Evolutionary conservation across 37 sponge, comb jelly and placozoan species (phyloP), one percentile per base, ranked within the genome.

Genomic region (Mnemiopsis leidyi): DNA sequence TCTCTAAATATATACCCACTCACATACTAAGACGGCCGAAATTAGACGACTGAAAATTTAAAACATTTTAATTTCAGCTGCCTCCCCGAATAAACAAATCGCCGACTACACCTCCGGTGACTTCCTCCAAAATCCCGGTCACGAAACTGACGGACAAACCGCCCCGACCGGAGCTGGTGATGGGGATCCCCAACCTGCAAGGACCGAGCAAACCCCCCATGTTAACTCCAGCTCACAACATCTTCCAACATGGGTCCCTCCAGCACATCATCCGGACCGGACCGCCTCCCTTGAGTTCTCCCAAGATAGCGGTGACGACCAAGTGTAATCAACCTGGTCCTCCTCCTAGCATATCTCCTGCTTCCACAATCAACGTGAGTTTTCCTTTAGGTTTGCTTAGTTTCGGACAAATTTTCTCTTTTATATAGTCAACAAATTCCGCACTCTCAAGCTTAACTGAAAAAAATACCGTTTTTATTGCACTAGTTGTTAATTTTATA

Each of bases 171-270:
- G 90, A 85, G 90, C 90, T 85, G n/a, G 90, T 85, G 1, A 85
- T 85, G 90, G 90, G 90, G 39, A 85, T 85, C 35, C 90, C 90
- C n/a, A 85, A 85, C 90, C 90, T 85, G 24, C 90, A 85, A 29
- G 90, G 90, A 3, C 90, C 90, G 28, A 85, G 90, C 61, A 85
- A 85, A 29, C 90, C 90, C 1, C 90, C 90, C 61, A 85, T 85
- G 90, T 29, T 85, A 61, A 85, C 90, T 23, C 61, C 90, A 24
- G 90, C 90, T 38, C 90, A 85, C 90, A 85, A 37, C 30, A 85
- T 85, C 26, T 40, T 40, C 90, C 90, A 85, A n/a, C 61, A 40
- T 3, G 29, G 61, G 30, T 40, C 61, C 1, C 26, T 85, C 24
- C 90, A 85, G 24, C 90, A 85, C 48, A 85, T 85, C 61, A 40